Percentiles rank a stretch among this genome's conserved stretches.
Conservation (phyloP, 2,888 invertebrate species). For the Epicampocera succincta region DNA sequence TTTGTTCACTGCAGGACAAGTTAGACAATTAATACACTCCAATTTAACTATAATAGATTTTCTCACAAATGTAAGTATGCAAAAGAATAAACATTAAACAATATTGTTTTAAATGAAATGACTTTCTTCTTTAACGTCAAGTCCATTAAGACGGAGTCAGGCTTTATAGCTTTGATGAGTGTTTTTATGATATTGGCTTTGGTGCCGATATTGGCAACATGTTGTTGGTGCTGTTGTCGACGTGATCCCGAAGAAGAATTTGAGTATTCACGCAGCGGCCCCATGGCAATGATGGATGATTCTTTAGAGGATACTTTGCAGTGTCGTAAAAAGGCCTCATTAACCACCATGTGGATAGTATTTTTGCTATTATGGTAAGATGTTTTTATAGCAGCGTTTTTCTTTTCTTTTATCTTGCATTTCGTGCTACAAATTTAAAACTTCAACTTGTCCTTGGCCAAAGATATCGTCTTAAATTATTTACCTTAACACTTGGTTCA, state of each 20-base stretch:
- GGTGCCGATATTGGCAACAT: constrained; percentile 85
- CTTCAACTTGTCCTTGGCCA: neutral
- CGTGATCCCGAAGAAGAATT: constrained; percentile 82
- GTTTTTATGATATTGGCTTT: constrained; percentile 85
- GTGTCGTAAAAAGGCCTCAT: constrained; percentile 78
- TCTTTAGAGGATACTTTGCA: constrained; percentile 76
- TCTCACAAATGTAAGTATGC: constrained; percentile 77
- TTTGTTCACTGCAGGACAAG: constrained; percentile 74
- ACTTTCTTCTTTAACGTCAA: constrained; percentile 77
- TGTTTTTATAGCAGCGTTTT: neutral
- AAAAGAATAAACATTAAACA: neutral
- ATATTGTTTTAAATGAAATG: neutral
- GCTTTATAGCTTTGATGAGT: constrained; percentile 85
- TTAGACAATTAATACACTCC: constrained; percentile 80
- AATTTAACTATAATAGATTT: constrained; percentile 79
- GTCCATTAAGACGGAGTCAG: constrained; percentile 88
- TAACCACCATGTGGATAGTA: constrained; percentile 79
- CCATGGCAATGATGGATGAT: constrained; percentile 79
- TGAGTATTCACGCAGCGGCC: constrained; percentile 75
- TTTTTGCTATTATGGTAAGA: constrained; percentile 79
- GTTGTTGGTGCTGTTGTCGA: constrained; percentile 82
- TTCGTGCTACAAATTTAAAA: too few species aligned
- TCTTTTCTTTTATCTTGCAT: neutral
- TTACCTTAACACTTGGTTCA: constrained; percentile 2
- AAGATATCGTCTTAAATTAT: neutral